These are phyloP conservation scores for Pachyuromys duprasi DNA, from an alignment of 2,797 vertebrate genomes.

Conservation along the genomic window DNA sequence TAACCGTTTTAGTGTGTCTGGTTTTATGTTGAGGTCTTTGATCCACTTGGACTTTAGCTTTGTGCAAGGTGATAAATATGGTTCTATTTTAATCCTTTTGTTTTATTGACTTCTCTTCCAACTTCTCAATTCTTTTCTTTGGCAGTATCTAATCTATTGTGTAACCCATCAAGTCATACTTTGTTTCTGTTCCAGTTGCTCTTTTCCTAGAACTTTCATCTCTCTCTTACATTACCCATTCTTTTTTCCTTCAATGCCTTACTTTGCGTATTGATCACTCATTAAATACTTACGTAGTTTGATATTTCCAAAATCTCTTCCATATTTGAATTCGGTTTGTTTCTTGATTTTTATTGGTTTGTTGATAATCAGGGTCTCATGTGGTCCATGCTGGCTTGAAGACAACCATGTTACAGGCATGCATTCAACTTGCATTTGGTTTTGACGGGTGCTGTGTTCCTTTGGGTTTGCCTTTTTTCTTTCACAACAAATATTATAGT, in stretches of 20 bases:
- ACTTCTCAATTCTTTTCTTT: not conserved
- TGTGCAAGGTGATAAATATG: too few species aligned
- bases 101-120: not conserved
- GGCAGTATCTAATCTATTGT: not conserved
- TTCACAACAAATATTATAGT: not conserved
- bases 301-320: slow-evolving; percentile 24
- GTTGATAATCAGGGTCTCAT: not conserved
- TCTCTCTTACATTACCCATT: not conserved
- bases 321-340: not conserved
- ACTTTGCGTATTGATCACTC: not conserved
- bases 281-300: not conserved
- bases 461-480: not conserved
- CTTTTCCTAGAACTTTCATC: not conserved
- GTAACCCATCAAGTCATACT: not conserved
- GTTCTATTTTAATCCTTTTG: not conserved
- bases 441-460: not conserved
- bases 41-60: too few species aligned
- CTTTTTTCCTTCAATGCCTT: not conserved
- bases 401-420: not conserved
- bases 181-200: not conserved
- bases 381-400: not conserved
- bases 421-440: not conserved
- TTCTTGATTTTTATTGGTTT: not conserved
- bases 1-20: too few species aligned
- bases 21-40: too few species aligned